Conservation (phyloP, 2,797 vertebrate genomes). For the Taenioides sp. region DNA sequence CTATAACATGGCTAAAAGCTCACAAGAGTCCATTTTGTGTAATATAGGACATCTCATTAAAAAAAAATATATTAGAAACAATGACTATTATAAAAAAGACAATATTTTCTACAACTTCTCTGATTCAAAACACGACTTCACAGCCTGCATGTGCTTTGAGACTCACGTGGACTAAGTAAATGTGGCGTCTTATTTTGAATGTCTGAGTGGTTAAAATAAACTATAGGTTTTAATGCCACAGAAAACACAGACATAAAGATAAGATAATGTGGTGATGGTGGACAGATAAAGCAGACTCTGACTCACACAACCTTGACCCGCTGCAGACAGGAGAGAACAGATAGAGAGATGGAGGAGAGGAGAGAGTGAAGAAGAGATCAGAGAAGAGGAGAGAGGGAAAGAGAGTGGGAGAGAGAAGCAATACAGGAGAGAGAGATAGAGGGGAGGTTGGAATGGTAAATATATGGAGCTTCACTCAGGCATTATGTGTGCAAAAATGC, state of each 20-base stretch:
- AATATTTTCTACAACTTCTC: too few species aligned
- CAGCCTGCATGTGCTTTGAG: not conserved
- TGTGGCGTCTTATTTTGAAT: slow-evolving; percentile 15
- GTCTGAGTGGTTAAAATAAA: slow-evolving; percentile 52
- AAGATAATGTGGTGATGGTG: slow-evolving; percentile 43
- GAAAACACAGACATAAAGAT: slow-evolving; percentile 80
- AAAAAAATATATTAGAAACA: too few species aligned
- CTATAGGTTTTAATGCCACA: slow-evolving; percentile 47
- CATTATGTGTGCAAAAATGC: too few species aligned
- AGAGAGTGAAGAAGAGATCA: too few species aligned
- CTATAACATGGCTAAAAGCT: too few species aligned
- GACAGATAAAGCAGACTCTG: slow-evolving; percentile 51
- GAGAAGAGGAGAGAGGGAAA: not conserved
- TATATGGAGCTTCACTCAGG: too few species aligned
- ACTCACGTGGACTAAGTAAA: not conserved
- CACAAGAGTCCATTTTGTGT: too few species aligned
- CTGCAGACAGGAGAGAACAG: not conserved
- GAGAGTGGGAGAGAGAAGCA: too few species aligned
- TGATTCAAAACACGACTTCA: not conserved
- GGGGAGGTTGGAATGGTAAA: not conserved
- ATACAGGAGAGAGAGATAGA: not conserved
- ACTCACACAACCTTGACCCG: slow-evolving; percentile 67
- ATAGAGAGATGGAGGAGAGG: not conserved
- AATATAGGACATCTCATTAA: too few species aligned
- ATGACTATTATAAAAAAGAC: too few species aligned